Evolutionary conservation across 2,113 vertebrate species (phyloP).

Genomic region (Dolichallabes microphthalmus): DNA sequence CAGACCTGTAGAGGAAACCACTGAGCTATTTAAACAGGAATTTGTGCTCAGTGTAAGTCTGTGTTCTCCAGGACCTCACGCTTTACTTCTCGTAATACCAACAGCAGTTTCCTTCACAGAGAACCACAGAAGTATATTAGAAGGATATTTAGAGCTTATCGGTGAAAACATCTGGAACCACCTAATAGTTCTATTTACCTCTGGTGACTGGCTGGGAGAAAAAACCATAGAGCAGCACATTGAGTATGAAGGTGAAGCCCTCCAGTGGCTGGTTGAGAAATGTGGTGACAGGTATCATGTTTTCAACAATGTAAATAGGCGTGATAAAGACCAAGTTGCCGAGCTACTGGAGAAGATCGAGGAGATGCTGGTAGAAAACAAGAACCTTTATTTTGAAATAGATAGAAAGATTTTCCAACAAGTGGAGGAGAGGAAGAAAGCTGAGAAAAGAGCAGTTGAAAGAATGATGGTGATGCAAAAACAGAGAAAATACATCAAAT

Average conservation of each 20-base stretch:
- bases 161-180: not conserved
- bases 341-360: constrained; percentile 35
- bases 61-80: constrained; percentile 12
- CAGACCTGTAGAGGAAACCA: not conserved
- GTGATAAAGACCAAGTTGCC: not conserved
- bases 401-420: not conserved
- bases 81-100: constrained; percentile 9
- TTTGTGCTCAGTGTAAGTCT: not conserved
- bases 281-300: constrained; percentile 15
- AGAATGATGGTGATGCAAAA: not conserved
- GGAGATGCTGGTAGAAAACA: constrained; percentile 5
- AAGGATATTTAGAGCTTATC: not conserved
- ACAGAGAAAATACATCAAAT: not conserved
- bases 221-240: constrained; percentile 1
- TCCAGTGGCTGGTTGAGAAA: constrained; percentile 14
- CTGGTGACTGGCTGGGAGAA: not conserved
- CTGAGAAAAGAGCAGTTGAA: not conserved
- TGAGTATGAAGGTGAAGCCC: not conserved
- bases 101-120: not conserved
- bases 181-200: not conserved
- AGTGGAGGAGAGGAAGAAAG: not conserved
- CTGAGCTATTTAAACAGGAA: not conserved
- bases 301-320: not conserved
- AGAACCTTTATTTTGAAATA: not conserved
- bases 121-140: not conserved